phyloP scores from a whole-genome alignment of 2,888 invertebrate species.

The Torymus texanus region DNA sequence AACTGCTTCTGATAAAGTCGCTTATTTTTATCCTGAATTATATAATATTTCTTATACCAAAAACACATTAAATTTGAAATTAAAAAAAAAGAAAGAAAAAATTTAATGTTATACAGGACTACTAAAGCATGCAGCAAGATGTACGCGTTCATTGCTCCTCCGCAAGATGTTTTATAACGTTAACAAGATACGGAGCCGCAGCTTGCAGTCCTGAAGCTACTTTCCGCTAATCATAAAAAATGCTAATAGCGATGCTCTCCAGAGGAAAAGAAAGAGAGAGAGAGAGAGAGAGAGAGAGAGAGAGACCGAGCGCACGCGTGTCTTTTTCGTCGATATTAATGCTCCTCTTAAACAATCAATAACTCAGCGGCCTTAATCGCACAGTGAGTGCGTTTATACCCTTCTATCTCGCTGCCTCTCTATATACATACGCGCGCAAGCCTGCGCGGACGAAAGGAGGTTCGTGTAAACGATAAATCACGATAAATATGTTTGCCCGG shows the following conservation, averaged over 20 bases:
- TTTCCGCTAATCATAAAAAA: slow-evolving; percentile 41
- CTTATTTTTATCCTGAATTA: too few relatives aligned
- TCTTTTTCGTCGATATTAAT: slow-evolving; percentile 70
- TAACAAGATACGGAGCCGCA: not conserved
- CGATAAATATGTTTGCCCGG: slow-evolving; percentile 72
- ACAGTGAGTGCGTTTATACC: slow-evolving; percentile 62
- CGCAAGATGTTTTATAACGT: too few relatives aligned
- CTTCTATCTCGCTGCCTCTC: slow-evolving; percentile 53
- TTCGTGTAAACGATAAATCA: slow-evolving; percentile 74
- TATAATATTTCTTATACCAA: too few relatives aligned
- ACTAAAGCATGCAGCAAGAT: too few relatives aligned
- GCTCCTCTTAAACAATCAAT: slow-evolving; percentile 68
- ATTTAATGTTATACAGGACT: too few relatives aligned
- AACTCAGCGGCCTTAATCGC: slow-evolving; percentile 70
- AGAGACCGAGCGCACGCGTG: not conserved
- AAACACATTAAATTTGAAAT: too few relatives aligned
- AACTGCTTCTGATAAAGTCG: too few relatives aligned
- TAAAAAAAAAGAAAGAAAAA: too few relatives aligned
- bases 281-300: not conserved
- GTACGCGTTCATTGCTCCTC: too few relatives aligned
- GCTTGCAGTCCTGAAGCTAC: slow-evolving; percentile 5
- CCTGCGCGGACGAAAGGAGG: slow-evolving; percentile 60
- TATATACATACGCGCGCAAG: slow-evolving; percentile 53
- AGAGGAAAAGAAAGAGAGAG: slow-evolving; percentile 18
- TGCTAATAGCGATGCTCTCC: slow-evolving; percentile 31